A percentile compares a stretch with the other conserved stretches of the same genome.
Evolutionary conservation across 2,113 vertebrate species (phyloP).

Genomic region (Pungitius pungitius): DNA sequence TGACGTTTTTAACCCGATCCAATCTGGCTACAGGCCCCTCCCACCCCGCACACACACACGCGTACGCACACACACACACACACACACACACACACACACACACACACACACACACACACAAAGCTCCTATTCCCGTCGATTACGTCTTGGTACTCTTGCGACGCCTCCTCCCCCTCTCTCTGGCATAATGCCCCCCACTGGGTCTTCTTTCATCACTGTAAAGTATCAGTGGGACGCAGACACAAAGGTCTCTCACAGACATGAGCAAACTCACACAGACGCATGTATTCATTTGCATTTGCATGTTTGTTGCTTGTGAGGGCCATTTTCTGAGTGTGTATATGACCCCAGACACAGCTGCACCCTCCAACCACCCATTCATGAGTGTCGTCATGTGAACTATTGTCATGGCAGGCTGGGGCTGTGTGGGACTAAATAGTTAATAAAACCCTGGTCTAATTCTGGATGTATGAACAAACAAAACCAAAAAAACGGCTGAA

Average conservation of each 20-base stretch:
- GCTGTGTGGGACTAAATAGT: conserved; percentile 2
- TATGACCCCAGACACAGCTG: conserved; percentile 43
- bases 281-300: conserved; percentile 15
- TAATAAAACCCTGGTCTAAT: conserved; percentile 34
- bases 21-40: conserved; percentile 49
- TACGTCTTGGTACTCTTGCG: conserved; percentile 19
- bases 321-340: conserved; percentile 31
- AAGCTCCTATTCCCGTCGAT: conserved; percentile 42
- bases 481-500: conserved; percentile 26
- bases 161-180: conserved; percentile 6
- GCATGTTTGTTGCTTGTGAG: conserved; percentile 32
- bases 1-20: conserved; percentile 67
- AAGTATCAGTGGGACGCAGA: conserved; percentile 55
- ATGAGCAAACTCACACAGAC: conserved; percentile 33
- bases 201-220: conserved; percentile 55
- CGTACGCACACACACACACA: too few relatives aligned
- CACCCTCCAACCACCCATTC: conserved; percentile 23
- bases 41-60: not conserved
- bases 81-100: too few relatives aligned
- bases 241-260: conserved; percentile 60
- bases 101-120: conserved; percentile 11
- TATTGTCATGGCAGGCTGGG: conserved; percentile 40
- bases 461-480: conserved; percentile 21
- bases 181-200: conserved; percentile 59
- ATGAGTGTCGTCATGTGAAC: conserved; percentile 32